Base-by-base conservation (phyloP, 2,888 invertebrate species). In the Euplexia lucipara region DNA sequence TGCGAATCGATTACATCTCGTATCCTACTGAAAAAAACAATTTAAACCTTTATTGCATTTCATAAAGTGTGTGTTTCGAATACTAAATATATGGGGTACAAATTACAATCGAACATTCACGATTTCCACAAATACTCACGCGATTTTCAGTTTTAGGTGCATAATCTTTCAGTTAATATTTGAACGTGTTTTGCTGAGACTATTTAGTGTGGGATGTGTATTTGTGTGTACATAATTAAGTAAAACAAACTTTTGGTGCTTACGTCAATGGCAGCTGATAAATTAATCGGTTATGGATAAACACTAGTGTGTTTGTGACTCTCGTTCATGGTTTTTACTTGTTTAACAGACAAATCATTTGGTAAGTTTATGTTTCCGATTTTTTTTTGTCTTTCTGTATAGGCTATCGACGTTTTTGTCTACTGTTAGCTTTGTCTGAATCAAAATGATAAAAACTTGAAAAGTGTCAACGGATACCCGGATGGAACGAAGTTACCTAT, bases 191-290 rank as follows among this genome's bases (percentile, higher is more conserved):
- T 39, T 32, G 9, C n/a, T 44, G 9, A 41, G 30, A 18, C 37
- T 42, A 49, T 54, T 34, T 5, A 8, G 16, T 42, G 14, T 45
- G 37, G 22, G 42, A 37, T 56, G 32, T 49, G 47, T 60, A 49
- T 22, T 7, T 39, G 39, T 34, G n/a, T 34, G 10, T 22, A 45
- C 20, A 41, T 26, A 39, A 60, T 57, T n/a, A 35, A 22, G 54
- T 51, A 32, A 41, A 63, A 26, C 44, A 58, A 41, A 42, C 12
- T 20, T 69, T 54, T 37, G 18, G 20, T 14, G 42, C 16, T 71
- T 54, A 7, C 65, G 77, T 76, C 72, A 71, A 35, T 71, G 37
- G 32, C 5, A 12, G 37, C 16, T 32, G 58, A 70, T 65, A 42
- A 59, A 64, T 56, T 45, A 14, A 59, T 58, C 18, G 26, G 14